Evolutionary conservation across 2,888 invertebrate species (phyloP), one percentile per base, ranked within the genome.

Genomic region (Choristoneura rosaceana): DNA sequence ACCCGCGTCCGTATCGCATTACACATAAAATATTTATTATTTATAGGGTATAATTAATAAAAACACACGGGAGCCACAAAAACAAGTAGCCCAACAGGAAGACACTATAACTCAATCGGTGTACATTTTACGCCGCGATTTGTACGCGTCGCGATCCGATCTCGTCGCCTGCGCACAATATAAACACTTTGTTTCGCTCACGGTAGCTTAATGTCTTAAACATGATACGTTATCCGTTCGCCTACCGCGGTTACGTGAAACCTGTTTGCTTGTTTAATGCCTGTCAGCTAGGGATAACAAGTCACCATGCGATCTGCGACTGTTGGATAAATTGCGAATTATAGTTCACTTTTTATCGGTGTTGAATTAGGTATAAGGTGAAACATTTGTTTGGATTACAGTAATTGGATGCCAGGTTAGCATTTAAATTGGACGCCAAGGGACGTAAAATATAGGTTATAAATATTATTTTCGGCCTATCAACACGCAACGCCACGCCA

Each of bases 71-170:
- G 87, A 90, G 89, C 88, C 81, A 92, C 89, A 93, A 93, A 93
- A 94, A 94, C 93, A 93, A 94, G 93, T 92, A 92, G 92, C 92
- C 84, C 81, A 89, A 91, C 92, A 93, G 93, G 94, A 94, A 92
- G 91, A 88, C 90, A 90, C 93, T 94, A 94, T 94, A 94, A 94
- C 93, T 94, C 94, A 94, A 94, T 94, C 90, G 93, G 82, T 87
- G 86, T 84, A 85, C 88, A 81, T 84, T 81, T 86, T 85, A 83
- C 82, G 85, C 82, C 85, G 85, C 94, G 88, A 94, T 94, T 94
- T 93, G 93, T 94, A 86, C 87, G 86, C 88, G 92, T 90, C 92
- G 78, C 86, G 94, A 94, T 94, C 89, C 85, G 89, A 94, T 94
- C 94, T 90, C 80, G 74, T 78, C 80, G 81, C 80, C 77, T 75